Conservation (phyloP, 1,140 invertebrate genomes). For the Bombus waltoni region DNA sequence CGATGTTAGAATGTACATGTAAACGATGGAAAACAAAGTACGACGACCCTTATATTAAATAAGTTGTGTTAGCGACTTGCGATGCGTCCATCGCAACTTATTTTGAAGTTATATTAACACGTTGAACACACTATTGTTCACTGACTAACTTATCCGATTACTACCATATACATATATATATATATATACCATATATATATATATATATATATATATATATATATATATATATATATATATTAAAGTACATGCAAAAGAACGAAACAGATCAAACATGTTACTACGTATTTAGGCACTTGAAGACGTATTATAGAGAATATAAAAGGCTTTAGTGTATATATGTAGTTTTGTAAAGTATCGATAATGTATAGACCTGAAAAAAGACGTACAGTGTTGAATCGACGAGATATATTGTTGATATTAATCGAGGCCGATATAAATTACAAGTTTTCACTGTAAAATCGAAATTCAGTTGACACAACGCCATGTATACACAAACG, state of each 20-base stretch:
- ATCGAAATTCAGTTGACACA: neutral
- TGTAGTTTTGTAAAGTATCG: conserved; percentile 83
- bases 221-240: neutral
- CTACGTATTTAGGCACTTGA: conserved; percentile 72
- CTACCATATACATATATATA: conserved; percentile 31
- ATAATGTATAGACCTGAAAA: conserved; percentile 66
- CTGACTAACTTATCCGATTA: conserved; percentile 52
- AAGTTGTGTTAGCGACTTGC: conserved; percentile 69
- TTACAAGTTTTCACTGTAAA: conserved; percentile 23
- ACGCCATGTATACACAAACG: neutral
- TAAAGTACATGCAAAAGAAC: neutral
- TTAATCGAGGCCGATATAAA: conserved; percentile 11
- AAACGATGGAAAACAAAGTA: conserved; percentile 35
- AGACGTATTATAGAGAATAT: conserved; percentile 73
- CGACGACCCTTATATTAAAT: conserved; percentile 68
- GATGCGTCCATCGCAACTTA: conserved; percentile 66
- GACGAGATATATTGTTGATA: neutral
- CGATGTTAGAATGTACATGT: conserved; percentile 57
- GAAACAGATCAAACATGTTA: conserved; percentile 69
- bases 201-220: too few relatives aligned
- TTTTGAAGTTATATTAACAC: conserved; percentile 69
- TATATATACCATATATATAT: too few relatives aligned
- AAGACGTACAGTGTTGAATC: conserved; percentile 10
- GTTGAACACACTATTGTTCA: conserved; percentile 62
- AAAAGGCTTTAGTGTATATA: conserved; percentile 82